Conservation (phyloP, 2,888 invertebrate genomes). For the Macaria notata region DNA sequence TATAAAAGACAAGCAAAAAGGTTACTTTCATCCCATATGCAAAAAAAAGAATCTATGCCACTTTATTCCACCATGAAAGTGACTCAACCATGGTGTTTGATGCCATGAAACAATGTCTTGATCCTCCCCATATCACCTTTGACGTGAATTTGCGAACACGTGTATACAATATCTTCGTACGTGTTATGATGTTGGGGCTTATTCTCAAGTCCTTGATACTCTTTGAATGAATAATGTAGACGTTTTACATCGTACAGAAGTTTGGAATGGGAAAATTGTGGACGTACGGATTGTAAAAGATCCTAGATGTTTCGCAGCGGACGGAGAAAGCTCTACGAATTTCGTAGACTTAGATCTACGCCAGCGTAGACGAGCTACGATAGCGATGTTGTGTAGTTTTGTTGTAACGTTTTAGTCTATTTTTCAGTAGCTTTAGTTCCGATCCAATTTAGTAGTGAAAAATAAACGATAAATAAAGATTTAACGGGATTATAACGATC, state of each 20-base stretch:
- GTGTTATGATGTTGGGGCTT: slow-evolving; percentile 59
- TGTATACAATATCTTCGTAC: slow-evolving; percentile 57
- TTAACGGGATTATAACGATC: no score
- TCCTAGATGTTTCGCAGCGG: background rate
- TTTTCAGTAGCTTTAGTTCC: no score
- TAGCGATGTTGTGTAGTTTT: no score
- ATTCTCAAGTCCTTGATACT: slow-evolving; percentile 39
- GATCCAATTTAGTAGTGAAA: no score
- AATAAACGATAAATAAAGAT: no score
- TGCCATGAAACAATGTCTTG: slow-evolving; percentile 60
- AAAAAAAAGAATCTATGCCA: no score
- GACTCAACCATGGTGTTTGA: slow-evolving; percentile 40
- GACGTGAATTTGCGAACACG: slow-evolving; percentile 63
- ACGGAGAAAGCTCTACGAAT: background rate
- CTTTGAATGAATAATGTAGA: slow-evolving; percentile 7
- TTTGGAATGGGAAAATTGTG: slow-evolving; percentile 4
- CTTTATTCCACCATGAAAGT: slow-evolving; percentile 16
- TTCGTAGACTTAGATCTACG: no score
- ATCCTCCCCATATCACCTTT: slow-evolving; percentile 64
- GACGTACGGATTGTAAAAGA: background rate
- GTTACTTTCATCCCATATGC: no score
- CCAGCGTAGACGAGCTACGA: no score
- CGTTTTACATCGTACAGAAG: no score
- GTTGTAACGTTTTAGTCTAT: no score
- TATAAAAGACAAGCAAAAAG: no score